Conservation (phyloP, 2,888 invertebrate species). For the Brachypalpus laphriformis region DNA sequence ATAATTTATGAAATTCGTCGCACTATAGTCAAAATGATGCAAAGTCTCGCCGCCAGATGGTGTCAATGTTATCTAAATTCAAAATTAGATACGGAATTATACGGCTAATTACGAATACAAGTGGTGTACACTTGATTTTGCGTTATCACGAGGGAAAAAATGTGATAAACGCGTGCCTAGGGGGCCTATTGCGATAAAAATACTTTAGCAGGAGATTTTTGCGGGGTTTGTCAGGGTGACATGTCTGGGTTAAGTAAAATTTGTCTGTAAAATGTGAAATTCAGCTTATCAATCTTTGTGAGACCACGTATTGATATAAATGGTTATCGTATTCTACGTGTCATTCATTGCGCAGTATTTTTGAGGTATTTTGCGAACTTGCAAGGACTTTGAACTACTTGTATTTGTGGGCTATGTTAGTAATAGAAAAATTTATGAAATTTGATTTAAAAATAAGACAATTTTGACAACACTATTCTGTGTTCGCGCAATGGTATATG, state of each 20-base stretch:
- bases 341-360: not conserved
- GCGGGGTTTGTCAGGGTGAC: not conserved
- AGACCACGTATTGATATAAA: not conserved
- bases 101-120: slow-evolving; percentile 27
- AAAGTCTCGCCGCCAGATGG: slow-evolving; percentile 44
- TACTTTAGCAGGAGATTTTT: not conserved
- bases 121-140: slow-evolving; percentile 3
- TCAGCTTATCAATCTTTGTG: not conserved
- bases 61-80: slow-evolving; percentile 5
- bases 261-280: slow-evolving; percentile 25
- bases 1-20: not conserved
- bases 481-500: no score
- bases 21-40: not conserved
- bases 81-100: not conserved
- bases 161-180: slow-evolving; percentile 25
- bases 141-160: slow-evolving; percentile 4
- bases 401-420: not conserved
- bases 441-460: not conserved
- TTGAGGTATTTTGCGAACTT: not conserved
- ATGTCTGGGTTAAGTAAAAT: slow-evolving; percentile 3
- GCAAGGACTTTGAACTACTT: not conserved
- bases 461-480: no score
- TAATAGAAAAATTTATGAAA: not conserved
- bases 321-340: not conserved
- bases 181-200: slow-evolving; percentile 28